A percentile compares a stretch with the other conserved stretches of the same genome.
Evolutionary conservation across 2,113 vertebrate species (phyloP).

Genomic region (Apteryx owenii): DNA sequence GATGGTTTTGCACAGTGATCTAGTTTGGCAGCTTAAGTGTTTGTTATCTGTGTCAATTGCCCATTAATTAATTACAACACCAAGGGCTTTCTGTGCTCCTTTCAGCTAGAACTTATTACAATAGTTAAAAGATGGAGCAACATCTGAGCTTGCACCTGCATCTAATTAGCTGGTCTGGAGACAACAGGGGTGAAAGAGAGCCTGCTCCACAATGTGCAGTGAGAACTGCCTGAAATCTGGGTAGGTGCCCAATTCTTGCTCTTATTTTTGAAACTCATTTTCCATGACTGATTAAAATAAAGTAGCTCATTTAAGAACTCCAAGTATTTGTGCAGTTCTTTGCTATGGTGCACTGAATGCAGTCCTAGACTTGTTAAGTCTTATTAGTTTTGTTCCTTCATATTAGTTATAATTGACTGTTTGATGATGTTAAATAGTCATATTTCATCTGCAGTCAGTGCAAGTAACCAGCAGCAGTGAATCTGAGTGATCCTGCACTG

Average conservation of each 20-base stretch:
- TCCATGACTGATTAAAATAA: background rate
- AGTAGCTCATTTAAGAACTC: background rate
- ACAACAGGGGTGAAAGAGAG: background rate
- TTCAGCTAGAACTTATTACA: background rate
- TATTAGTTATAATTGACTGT: background rate
- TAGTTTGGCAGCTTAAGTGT: background rate
- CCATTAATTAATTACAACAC: background rate
- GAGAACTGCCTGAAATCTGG: background rate
- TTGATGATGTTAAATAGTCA: background rate
- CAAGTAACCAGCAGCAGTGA: background rate
- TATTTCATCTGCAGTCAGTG: background rate
- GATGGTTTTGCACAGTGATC: background rate
- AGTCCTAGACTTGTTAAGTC: background rate
- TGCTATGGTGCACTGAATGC: background rate
- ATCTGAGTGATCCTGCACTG: background rate
- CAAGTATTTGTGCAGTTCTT: background rate
- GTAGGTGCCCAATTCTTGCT: background rate
- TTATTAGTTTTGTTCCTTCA: background rate
- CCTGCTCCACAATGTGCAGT: background rate
- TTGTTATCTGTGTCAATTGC: background rate
- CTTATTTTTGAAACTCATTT: background rate
- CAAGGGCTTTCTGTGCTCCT: background rate
- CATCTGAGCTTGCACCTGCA: background rate
- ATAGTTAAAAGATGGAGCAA: background rate
- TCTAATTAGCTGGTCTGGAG: background rate